Evolutionary conservation across 2,888 invertebrate species (phyloP), one percentile per base, ranked within the genome.

Genomic region (Pasiphila rectangulata): DNA sequence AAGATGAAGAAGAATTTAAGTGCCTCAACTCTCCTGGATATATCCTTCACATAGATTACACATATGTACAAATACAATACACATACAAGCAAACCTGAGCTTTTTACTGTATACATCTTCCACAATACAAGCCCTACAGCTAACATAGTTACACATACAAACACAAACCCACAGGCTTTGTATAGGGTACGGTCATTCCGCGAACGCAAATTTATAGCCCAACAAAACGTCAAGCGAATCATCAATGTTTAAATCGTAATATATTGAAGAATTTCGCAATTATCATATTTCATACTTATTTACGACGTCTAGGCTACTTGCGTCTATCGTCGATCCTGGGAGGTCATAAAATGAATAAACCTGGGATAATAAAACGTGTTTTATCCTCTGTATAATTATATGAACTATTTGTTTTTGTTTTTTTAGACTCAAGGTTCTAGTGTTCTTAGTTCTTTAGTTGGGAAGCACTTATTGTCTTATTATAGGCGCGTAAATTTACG

Each of bases 181-280:
- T 67, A 45, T 43, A 13, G 43, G 27, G 16, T 16, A 42, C 4
- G 39, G 5, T 32, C 17, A 73, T 87, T 86, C 86, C 74, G 54
- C 76, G 86, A 87, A 87, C 75, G 52, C 63, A 63, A 59, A 79
- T 83, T 88, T 88, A 88, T 80, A 73, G 78, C 73, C 80, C 76
- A 70, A 86, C 87, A 86, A 86, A 86, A 83, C 85, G 83, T 83
- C 87, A 77, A 72, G 63, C 72, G 82, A 79, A 84, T 86, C 87
- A 82, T 87, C 86, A 86, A 86, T 86, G 84, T 79, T 85, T 78
- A 83, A 86, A 86, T 85, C 83, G 84, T 84, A 85, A 87, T 87
- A 86, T 87, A 87, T 86, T 84, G 81, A 81, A 87, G 87, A 87
- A 86, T 87, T 87, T 86, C 69, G 86, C 86, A 88, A 88, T 88